Evolutionary conservation across 2,113 vertebrate genomes (phyloP), one percentile per base, ranked within the genome.

Genomic region (Natator depressus): DNA sequence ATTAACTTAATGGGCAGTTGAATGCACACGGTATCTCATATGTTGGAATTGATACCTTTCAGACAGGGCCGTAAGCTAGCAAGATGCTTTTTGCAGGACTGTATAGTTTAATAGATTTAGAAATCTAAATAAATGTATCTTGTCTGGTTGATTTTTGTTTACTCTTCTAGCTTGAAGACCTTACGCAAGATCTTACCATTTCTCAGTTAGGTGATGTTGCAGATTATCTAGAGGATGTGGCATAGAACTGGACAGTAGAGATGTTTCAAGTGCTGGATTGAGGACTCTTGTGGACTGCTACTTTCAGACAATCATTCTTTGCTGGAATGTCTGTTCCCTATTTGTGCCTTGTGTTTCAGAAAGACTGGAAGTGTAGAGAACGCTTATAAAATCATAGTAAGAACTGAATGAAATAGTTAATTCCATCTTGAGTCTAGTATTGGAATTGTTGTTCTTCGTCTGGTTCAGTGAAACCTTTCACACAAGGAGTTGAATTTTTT

Each of bases 141-240:
- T 31, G 88, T 69, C 17, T 82, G 10, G 10, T 72, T 78, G 11
- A 46, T 85, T 94, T 94, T 92, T 88, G 13, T 4, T 92, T 95
- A 95, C 1, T 94, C 94, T 97, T 92, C 65, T 88, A 99, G 99
- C 96, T 99, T 5, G 99, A 99, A n/a, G 99, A 99, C 80, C 96
- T 98, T 96, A 99, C 99, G 0, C 98, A 99, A 97, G 99, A 99
- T 96, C 93, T 99, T 78, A 99, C 99, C 31, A 85, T 99, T 79
- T 99, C 99, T 50, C 99, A 99, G 92, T 97, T 98, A 90, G 99
- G 98, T 6, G 98, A 98, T 3, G 97, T 98, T 20, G 99, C 98
- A 1, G 99, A 99, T 94, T 99, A 99, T 94, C 98, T 99, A 92
- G 99, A 99, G 95, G 99, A 99, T 0, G 99, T 99, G 55, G 95